These are phyloP conservation scores for Zapus hudsonius DNA, from an alignment of 2,113 vertebrate species.

Conservation along the genomic window DNA sequence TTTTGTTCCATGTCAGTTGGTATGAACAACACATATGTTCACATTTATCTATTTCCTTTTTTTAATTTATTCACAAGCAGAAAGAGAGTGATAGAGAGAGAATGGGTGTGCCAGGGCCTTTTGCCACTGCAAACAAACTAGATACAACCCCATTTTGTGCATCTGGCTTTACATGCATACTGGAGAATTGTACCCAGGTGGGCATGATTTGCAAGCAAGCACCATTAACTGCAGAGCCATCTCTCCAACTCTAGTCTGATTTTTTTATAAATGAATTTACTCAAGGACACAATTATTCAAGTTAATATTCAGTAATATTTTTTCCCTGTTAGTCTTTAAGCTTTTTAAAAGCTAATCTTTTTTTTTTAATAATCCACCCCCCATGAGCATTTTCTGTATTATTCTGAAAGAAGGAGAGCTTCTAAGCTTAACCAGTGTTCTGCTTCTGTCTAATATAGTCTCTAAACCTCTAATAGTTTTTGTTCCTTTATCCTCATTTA, in stretches of 20 bases:
- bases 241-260: too few species aligned
- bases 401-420: neutral
- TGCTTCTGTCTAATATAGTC: neutral
- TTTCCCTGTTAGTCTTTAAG: neutral
- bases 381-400: neutral
- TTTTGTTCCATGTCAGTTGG: neutral
- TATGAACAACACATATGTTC: neutral
- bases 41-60: neutral
- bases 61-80: too few species aligned
- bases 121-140: too few species aligned
- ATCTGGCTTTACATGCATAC: too few species aligned
- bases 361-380: neutral
- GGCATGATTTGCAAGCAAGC: too few species aligned
- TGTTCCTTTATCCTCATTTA: neutral
- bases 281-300: slow-evolving; percentile 5
- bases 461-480: neutral
- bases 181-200: too few species aligned
- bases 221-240: too few species aligned
- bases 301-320: neutral
- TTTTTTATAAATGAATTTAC: neutral
- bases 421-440: neutral
- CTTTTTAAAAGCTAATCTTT: neutral
- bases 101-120: too few species aligned
- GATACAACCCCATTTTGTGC: too few species aligned
- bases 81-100: too few species aligned